Evolutionary conservation across 2,113 vertebrate genomes (phyloP), one percentile per base, ranked within the genome.

Genomic region (Rhodinocichla rosea): DNA sequence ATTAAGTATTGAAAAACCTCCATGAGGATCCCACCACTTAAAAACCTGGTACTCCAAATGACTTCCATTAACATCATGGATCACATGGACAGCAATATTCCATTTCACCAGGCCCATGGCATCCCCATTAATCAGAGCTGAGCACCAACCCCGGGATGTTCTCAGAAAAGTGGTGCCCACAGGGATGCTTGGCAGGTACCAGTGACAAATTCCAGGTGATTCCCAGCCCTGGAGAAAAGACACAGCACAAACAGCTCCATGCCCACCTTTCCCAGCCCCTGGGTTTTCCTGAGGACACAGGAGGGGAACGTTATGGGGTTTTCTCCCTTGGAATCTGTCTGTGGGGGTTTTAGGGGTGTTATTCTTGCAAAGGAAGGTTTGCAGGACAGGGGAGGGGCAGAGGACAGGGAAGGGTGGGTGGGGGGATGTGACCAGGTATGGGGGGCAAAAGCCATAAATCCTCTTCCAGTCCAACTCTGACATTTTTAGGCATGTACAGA

Each of bases 1-100:
- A 90, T 92, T 55, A 89, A 71, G 42, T 73, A 42, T 55, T 94
- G 90, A 88, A 92, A 95, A 95, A 87, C 44, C 53, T 68, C 42
- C 7, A 32, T 37, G 32, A 21, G 35, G 74, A 62, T 83, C 74
- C 40, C 16, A 35, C 24, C 4, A 10, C 63, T 83, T 79, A 24
- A 94, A 97, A 93, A 56, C 74, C 50, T 88, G 73, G 63, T 70
- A 86, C 95, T 87, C 78, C 95, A 97, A 93, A 94, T 28, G 22
- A 16, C 22, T 79, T 78, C 52, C 85, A 77, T 89, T 70, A 70
- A 91, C 87, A 70, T 59, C 55, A 3, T 10, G 85, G 33, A 47
- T n/a, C 26, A 7, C 53, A 75, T 63, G 30, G 57, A 91, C n/a
- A 56, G 32, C 1, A 6, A n/a, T 8, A n/a, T 55, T 81, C n/a